phyloP scores from a whole-genome alignment of 2,888 invertebrate species.

The Polydrusus tereticollis region DNA sequence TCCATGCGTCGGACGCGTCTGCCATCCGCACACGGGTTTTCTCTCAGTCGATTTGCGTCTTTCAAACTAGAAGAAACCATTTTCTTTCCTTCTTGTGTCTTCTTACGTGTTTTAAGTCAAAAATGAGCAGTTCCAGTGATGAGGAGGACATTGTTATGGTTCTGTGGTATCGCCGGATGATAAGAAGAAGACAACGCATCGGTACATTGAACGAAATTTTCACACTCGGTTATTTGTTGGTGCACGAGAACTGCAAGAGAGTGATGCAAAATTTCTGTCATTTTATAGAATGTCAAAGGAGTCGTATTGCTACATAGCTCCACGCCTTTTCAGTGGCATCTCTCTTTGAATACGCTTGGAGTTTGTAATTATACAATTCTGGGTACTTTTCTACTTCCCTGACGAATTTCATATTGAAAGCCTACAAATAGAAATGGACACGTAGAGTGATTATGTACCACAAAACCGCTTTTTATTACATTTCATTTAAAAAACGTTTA shows the following conservation, averaged over 20 bases:
- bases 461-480: neutral
- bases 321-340: constrained; percentile 13
- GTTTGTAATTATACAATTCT: constrained; percentile 14
- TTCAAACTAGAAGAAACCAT: neutral
- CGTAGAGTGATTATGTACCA: neutral
- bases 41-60: constrained; percentile 14
- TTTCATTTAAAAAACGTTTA: neutral
- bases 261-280: constrained; percentile 20
- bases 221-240: constrained; percentile 34
- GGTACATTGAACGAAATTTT: constrained; percentile 16
- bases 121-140: constrained; percentile 13
- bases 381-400: constrained; percentile 18
- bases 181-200: constrained; percentile 15
- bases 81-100: neutral
- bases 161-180: constrained; percentile 1
- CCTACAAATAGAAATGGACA: neutral
- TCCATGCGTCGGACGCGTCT: constrained; percentile 16
- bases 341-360: constrained; percentile 8
- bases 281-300: constrained; percentile 35
- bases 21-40: constrained; percentile 16
- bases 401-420: constrained; percentile 20
- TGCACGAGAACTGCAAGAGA: neutral
- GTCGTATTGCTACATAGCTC: constrained; percentile 14
- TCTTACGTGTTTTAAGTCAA: neutral
- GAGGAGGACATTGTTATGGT: neutral